Base-by-base conservation (phyloP, 2,888 invertebrate genomes). In the Erebia epiphron region DNA sequence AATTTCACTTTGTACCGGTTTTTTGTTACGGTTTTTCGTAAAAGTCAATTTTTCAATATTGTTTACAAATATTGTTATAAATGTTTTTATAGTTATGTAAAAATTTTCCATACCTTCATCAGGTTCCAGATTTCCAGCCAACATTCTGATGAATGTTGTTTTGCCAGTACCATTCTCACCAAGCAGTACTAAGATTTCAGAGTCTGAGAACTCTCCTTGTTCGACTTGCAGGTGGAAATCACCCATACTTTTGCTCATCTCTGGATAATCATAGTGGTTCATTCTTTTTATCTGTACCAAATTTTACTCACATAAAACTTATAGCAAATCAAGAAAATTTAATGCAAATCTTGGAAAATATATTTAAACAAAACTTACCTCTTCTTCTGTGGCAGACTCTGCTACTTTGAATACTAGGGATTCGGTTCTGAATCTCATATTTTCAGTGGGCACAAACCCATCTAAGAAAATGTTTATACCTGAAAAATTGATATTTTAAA, bases 121-220 rank as follows among this genome's bases (percentile, higher is more conserved):
- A 1, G 99, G 98, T 79, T 96, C 95, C 83, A 99, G 94, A 85
- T 98, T 97, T 66, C 99, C 99, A 80, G 99, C 99, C 83, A 99
- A 94, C 98, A 99, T 98, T 82, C 99, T 95, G 83, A 99, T 99
- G 86, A 99, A 99, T 9, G 99, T 99, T 0, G 99, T 99, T 92
- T 99, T 99, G 62, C 99, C 99, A 35, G 99, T 99, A 75, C 99
- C 99, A 87, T 99, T 99, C 89, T 99, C 99, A 56, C 97, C 97
- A 73, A 99, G 95, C 85, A 99, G 94, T 11, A 99, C 99, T 82
- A 99, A 95, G 88, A 99, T 99, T 92, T 99, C 99, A 0, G 99
- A 99, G 90, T 99, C 99, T 14, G 99, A 99, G 90, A 99, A 99
- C 85, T 98, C 98, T 11, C 99, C 99, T 75, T 96, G 94, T 75